Evolutionary conservation across 2,113 vertebrate genomes (phyloP).

Genomic region (Myodes glareolus): DNA sequence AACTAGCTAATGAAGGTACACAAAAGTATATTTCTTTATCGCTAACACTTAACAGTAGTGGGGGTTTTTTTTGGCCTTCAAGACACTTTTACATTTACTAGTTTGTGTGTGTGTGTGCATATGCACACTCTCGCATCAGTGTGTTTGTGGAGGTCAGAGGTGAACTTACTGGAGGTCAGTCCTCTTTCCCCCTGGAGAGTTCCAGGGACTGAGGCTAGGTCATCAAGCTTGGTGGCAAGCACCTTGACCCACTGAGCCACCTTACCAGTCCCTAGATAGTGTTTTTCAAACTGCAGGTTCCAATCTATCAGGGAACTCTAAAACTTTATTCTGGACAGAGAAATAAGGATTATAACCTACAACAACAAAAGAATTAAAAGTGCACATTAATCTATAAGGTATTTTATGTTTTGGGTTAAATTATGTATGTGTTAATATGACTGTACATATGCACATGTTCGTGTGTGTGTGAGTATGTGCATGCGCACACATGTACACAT

Average conservation of each 20-base stretch:
- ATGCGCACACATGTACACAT: no score
- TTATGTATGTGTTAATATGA: background rate
- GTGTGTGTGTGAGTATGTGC: no score
- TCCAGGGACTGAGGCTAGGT: background rate
- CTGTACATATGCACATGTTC: background rate
- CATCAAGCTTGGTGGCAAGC: no score
- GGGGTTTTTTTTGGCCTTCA: background rate
- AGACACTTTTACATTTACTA: background rate
- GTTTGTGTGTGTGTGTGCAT: background rate
- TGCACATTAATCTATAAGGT: background rate
- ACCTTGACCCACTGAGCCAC: background rate
- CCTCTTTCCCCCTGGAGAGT: background rate
- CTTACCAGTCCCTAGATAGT: background rate
- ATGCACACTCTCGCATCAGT: background rate
- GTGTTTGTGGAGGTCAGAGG: background rate
- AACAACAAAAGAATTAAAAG: background rate
- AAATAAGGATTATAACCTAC: background rate
- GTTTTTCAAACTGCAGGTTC: background rate
- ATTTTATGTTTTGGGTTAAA: background rate
- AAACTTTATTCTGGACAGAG: background rate
- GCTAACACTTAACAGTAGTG: background rate
- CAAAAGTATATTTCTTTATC: conserved; percentile 1
- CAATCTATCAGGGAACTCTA: background rate
- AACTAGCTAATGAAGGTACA: conserved; percentile 1
- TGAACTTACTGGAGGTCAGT: background rate